These are phyloP conservation scores for Alcis repandata DNA, from an alignment of 2,888 invertebrate species.

Conservation along the genomic window DNA sequence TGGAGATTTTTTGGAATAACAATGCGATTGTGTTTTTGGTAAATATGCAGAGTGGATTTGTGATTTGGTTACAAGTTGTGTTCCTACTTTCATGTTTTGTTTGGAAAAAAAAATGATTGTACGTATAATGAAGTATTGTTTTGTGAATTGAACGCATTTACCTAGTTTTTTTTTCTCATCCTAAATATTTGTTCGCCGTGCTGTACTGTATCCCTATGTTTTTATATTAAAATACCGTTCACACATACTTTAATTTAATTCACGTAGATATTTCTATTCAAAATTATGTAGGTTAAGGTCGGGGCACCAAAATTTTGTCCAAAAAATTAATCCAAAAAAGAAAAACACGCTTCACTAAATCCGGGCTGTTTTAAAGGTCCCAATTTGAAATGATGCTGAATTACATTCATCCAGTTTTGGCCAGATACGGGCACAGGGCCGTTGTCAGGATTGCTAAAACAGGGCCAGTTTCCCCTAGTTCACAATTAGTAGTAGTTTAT, in stretches of 20 bases:
- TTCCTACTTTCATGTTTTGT: background rate
- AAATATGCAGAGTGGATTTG: conserved; percentile 14
- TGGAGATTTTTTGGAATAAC: conserved; percentile 37
- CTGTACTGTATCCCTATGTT: background rate
- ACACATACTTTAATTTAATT: background rate
- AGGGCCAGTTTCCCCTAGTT: background rate
- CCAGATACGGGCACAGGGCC: conserved; percentile 33
- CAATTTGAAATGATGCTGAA: conserved; percentile 72
- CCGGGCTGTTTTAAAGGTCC: conserved; percentile 47
- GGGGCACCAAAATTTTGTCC: background rate
- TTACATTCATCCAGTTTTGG: conserved; percentile 73
- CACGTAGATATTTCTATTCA: background rate
- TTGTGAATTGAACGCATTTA: too few species aligned
- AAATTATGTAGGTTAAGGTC: conserved; percentile 14
- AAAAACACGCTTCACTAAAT: conserved; percentile 37
- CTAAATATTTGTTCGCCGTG: background rate
- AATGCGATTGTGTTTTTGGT: conserved; percentile 25
- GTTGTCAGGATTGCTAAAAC: conserved; percentile 26
- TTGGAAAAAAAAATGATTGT: background rate
- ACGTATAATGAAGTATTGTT: background rate
- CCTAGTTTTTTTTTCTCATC: background rate
- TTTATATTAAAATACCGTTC: background rate
- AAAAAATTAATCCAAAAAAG: conserved; percentile 18
- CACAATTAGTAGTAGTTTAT: background rate
- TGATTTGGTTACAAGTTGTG: background rate